Conservation (phyloP, 2,888 invertebrate genomes). For the Suillia variegata region DNA sequence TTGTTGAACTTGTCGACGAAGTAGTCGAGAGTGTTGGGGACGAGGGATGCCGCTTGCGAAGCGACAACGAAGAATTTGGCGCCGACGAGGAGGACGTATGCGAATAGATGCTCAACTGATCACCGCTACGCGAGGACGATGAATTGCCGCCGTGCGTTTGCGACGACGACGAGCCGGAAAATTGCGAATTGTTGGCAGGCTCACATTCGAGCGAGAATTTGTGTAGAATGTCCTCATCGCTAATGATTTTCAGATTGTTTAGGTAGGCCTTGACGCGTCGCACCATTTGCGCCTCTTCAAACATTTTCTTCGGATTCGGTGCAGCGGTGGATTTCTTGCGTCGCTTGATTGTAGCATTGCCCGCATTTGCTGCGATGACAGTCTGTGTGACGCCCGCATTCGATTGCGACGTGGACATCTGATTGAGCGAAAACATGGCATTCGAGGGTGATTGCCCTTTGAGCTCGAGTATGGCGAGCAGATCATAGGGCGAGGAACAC, state of each 20-base stretch:
- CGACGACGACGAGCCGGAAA: constrained; percentile 38
- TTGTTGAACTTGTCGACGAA: constrained; percentile 85
- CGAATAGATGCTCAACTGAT: constrained; percentile 64
- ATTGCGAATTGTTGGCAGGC: constrained; percentile 60
- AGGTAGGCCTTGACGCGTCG: constrained; percentile 95
- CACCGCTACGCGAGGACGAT: constrained; percentile 46
- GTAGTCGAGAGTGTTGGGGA: constrained; percentile 93
- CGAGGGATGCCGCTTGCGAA: constrained; percentile 84
- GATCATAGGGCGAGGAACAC: constrained; percentile 93
- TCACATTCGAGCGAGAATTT: constrained; percentile 91
- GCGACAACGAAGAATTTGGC: constrained; percentile 62
- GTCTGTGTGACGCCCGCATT: constrained; percentile 59
- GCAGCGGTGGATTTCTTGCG: constrained; percentile 88
- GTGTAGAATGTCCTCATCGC: constrained; percentile 89
- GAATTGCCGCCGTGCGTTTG: constrained; percentile 36
- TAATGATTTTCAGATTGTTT: constrained; percentile 82
- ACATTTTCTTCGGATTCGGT: constrained; percentile 97
- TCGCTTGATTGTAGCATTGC: constrained; percentile 86
- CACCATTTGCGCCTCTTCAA: constrained; percentile 99
- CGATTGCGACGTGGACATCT: constrained; percentile 73
- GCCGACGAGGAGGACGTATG: constrained; percentile 62
- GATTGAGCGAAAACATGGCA: constrained; percentile 87
- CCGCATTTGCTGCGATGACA: constrained; percentile 61
- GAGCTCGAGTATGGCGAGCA: constrained; percentile 81
- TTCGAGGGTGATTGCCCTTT: constrained; percentile 86